Evolutionary conservation across 2,113 vertebrate genomes (phyloP).

Genomic region (Tetrao urogallus): DNA sequence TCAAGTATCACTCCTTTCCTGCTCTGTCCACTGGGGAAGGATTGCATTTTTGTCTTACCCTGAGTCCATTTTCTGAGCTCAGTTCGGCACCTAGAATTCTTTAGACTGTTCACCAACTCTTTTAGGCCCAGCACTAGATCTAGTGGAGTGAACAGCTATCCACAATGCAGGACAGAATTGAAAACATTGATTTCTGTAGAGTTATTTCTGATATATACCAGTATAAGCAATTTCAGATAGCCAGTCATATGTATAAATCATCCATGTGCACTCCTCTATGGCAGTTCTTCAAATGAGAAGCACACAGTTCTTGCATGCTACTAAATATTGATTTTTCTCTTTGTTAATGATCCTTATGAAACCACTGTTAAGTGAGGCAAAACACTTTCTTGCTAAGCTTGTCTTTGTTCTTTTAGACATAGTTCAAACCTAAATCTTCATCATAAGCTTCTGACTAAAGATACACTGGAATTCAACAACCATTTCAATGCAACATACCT

Average conservation of each 20-base stretch:
- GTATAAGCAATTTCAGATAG: neutral
- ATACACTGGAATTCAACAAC: constrained; percentile 79
- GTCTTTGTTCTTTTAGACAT: constrained; percentile 85
- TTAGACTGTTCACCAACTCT: neutral
- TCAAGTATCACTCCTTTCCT: neutral
- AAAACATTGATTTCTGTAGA: neutral
- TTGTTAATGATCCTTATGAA: constrained; percentile 58
- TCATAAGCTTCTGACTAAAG: constrained; percentile 93
- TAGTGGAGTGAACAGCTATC: neutral
- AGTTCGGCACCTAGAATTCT: neutral
- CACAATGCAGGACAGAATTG: neutral
- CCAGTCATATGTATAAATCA: neutral
- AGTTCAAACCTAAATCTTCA: constrained; percentile 95
- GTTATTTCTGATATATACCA: neutral
- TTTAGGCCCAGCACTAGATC: neutral
- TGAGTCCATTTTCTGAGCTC: neutral
- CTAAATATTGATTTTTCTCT: constrained; percentile 22
- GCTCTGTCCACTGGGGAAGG: neutral
- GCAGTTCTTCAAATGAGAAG: neutral
- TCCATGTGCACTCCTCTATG: neutral
- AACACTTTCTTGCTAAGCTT: constrained; percentile 67
- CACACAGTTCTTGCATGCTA: constrained; percentile 5
- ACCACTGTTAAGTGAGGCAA: neutral
- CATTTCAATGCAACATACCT: constrained; percentile 80
- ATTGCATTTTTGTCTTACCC: neutral